Conservation (phyloP, 2,888 invertebrate genomes). For the Mesoligia furuncula region DNA sequence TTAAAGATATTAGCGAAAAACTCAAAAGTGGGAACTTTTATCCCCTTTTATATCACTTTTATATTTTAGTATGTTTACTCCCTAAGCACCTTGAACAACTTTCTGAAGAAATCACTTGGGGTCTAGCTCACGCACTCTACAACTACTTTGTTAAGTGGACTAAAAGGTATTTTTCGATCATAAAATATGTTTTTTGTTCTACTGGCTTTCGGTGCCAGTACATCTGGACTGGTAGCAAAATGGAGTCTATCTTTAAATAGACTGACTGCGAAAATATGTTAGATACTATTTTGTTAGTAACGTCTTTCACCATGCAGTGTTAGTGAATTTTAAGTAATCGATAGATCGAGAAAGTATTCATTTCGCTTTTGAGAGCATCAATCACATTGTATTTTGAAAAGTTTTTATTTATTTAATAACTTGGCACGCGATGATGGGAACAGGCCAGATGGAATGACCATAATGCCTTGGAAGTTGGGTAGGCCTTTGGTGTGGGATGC, state of each 20-base stretch:
- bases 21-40: no score
- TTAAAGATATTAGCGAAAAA: no score
- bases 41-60: no score
- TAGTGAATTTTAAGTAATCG: background rate
- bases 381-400: background rate
- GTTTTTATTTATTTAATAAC: background rate
- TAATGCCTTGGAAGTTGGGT: no score
- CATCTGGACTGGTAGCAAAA: background rate
- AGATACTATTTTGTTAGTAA: background rate
- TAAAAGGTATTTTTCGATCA: background rate
- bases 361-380: background rate
- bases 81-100: no score
- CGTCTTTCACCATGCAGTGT: background rate
- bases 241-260: background rate
- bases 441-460: no score
- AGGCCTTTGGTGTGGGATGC: no score
- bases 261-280: background rate
- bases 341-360: background rate
- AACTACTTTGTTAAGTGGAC: no score
- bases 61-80: no score
- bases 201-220: background rate
- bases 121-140: no score
- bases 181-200: background rate
- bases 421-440: no score
- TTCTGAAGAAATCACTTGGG: no score